These are phyloP conservation scores for Lerema accius DNA, from an alignment of 1,140 invertebrate species.

Conservation along the genomic window DNA sequence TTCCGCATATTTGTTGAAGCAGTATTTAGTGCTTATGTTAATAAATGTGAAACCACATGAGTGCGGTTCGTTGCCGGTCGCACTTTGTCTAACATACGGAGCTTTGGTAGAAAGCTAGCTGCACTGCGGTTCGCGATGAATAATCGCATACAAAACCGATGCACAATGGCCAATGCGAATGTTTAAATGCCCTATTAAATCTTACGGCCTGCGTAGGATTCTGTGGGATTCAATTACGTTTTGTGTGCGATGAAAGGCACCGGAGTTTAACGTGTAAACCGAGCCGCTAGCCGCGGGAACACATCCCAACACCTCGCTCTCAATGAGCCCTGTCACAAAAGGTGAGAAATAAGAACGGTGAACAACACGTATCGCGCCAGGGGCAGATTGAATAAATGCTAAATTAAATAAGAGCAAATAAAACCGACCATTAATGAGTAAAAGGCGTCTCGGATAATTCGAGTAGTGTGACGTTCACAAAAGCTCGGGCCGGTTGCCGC, in stretches of 20 bases:
- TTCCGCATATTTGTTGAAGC: slow-evolving; percentile 31
- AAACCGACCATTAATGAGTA: slow-evolving; percentile 72
- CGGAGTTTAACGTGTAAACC: slow-evolving; percentile 75
- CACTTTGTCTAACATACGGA: slow-evolving; percentile 62
- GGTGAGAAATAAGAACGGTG: slow-evolving; percentile 75
- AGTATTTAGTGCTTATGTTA: slow-evolving; percentile 48
- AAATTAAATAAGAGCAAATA: slow-evolving; percentile 83
- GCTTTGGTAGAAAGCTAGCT: slow-evolving; percentile 67
- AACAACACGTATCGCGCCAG: slow-evolving; percentile 64
- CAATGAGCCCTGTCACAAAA: slow-evolving; percentile 79
- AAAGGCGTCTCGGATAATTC: slow-evolving; percentile 68
- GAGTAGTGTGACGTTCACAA: slow-evolving; percentile 64
- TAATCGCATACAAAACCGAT: slow-evolving; percentile 76
- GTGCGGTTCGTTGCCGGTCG: slow-evolving; percentile 45
- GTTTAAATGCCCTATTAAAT: slow-evolving; percentile 83
- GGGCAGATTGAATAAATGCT: slow-evolving; percentile 80
- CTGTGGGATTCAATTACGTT: slow-evolving; percentile 82
- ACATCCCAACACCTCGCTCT: slow-evolving; percentile 79
- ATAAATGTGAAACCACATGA: slow-evolving; percentile 53
- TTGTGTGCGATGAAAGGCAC: slow-evolving; percentile 80
- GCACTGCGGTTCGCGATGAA: slow-evolving; percentile 70
- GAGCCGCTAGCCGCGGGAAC: slow-evolving; percentile 69
- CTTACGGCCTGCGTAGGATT: slow-evolving; percentile 79
- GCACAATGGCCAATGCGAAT: slow-evolving; percentile 80
- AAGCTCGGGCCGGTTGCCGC: slow-evolving; percentile 48